phyloP scores from a whole-genome alignment of 2,797 vertebrate species.

The Rhinatrema bivittatum region DNA sequence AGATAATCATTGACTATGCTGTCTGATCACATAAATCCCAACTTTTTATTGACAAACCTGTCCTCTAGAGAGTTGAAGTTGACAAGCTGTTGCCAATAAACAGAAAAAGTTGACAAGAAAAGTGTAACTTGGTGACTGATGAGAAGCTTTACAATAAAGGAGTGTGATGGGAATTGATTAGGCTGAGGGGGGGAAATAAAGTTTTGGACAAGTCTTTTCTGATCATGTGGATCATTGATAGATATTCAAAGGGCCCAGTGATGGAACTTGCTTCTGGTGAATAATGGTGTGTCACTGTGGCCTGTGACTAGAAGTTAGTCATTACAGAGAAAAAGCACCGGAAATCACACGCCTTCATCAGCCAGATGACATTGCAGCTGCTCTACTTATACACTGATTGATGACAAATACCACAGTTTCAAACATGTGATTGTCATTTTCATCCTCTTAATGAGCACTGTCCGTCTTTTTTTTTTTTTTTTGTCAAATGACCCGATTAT shows the following conservation, averaged over 20 bases:
- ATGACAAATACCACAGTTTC: too few relatives aligned
- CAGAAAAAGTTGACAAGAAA: slow-evolving; percentile 30
- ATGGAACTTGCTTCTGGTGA: too few relatives aligned
- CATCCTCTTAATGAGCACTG: too few relatives aligned
- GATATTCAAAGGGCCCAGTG: neutral
- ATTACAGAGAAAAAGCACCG: too few relatives aligned
- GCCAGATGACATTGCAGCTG: too few relatives aligned
- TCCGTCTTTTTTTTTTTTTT: too few relatives aligned
- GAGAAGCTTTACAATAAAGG: slow-evolving; percentile 15
- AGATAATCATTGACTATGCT: slow-evolving; percentile 15
- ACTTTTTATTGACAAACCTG: slow-evolving; percentile 16
- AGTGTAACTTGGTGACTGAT: slow-evolving; percentile 30
- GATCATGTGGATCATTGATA: neutral
- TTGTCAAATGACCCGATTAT: too few relatives aligned
- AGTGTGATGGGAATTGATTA: slow-evolving; percentile 19
- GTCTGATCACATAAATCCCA: slow-evolving; percentile 23
- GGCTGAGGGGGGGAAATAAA: slow-evolving; percentile 3
- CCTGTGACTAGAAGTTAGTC: too few relatives aligned
- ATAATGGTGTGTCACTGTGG: too few relatives aligned
- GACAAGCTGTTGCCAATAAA: slow-evolving; percentile 28
- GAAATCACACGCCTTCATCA: too few relatives aligned
- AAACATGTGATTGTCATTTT: too few relatives aligned
- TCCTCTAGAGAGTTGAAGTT: slow-evolving; percentile 17
- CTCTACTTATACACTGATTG: too few relatives aligned
- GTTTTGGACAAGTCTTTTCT: neutral